Evolutionary conservation across 2,113 vertebrate genomes (phyloP).

Genomic region (Rallus limicola): DNA sequence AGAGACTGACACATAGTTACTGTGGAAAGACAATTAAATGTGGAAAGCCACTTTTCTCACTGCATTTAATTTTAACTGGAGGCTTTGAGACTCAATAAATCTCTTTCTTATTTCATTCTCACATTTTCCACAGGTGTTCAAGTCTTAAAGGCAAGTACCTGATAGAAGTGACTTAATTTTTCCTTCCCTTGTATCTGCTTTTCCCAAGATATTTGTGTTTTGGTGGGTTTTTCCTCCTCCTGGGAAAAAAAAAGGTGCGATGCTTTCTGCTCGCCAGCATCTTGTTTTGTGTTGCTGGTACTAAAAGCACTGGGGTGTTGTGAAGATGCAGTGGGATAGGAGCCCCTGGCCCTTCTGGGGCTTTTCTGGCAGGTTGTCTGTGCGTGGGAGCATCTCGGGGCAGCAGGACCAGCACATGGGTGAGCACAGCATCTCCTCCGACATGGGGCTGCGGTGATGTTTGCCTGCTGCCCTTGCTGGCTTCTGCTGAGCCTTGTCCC

Average conservation of each 20-base stretch:
- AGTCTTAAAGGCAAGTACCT: neutral
- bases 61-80: slow-evolving; percentile 75
- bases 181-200: neutral
- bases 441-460: accelerated
- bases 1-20: slow-evolving; percentile 73
- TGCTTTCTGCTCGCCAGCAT: neutral
- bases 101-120: slow-evolving; percentile 66
- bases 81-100: slow-evolving; percentile 75
- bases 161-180: neutral
- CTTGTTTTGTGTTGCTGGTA: neutral
- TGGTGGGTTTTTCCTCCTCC: too few relatives aligned
- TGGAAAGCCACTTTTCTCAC: slow-evolving; percentile 75
- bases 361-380: neutral
- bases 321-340: neutral
- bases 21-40: slow-evolving; percentile 79
- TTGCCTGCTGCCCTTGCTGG: accelerated
- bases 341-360: neutral
- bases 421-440: accelerated
- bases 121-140: slow-evolving; percentile 46
- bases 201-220: neutral
- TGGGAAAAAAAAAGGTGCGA: accelerated
- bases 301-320: neutral
- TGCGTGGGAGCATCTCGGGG: neutral
- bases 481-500: neutral
- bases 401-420: accelerated